Evolutionary conservation across 2,797 vertebrate genomes (phyloP), one percentile per base, ranked within the genome.

Genomic region (Nasua narica): DNA sequence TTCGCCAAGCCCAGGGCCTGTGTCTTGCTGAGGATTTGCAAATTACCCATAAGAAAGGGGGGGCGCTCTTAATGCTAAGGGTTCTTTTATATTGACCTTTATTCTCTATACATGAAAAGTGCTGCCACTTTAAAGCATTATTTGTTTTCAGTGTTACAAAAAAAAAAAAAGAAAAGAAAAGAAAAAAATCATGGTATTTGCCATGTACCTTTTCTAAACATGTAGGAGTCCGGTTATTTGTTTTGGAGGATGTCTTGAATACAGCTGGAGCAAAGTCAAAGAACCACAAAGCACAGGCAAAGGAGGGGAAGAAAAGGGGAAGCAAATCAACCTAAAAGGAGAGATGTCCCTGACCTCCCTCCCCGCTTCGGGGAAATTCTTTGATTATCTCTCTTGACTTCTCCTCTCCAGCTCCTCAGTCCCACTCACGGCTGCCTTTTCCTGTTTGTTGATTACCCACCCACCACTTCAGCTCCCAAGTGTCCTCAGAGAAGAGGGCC

Each of bases 131-230:
- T 60, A 72, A 91, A 90, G 78, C 37, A 78, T 78, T 58, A 76
- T 69, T 94, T 94, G 32, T 83, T 96, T 92, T 76, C 74, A 32
- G 0, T 35, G 37, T 88, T 91, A 58, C 21, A 58, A 93, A 95
- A 91, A 95, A 52, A 40, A 65, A 32, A 72, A 92, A 95, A 95
- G 46, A 40, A 65, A 32, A 72, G 90, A 95, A 91, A 93, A 56
- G 32, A 62, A 32, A 74, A 92, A 94, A 27, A 74, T 8, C 50
- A 43, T 18, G 58, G 7, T 29, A 87, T 32, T 87, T 96, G n/a
- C 70, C 86, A 86, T 29, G 52, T 85, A 40, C 19, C 0, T 87
- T 95, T 95, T 65, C 87, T 83, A 74, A 90, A 88, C 35, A 9
- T 32, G 23, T 25, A 19, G 35, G 62, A 58, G n/a, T 43, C 35